These are phyloP conservation scores for Leptinotarsa undecemlineata DNA, from an alignment of 1,140 invertebrate genomes.

Conservation along the genomic window DNA sequence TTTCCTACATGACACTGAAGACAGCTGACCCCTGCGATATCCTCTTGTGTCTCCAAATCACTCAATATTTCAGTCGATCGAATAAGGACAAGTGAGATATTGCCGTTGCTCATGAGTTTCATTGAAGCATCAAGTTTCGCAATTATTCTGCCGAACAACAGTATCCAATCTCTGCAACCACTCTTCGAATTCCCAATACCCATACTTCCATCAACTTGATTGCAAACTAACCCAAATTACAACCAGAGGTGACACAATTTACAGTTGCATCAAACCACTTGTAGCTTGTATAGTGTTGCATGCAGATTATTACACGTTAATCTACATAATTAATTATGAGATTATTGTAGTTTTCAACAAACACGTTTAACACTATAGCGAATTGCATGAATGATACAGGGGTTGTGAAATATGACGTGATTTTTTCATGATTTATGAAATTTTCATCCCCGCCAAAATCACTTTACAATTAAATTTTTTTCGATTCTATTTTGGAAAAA, in stretches of 20 bases:
- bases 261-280: neutral
- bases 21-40: no score
- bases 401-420: no score
- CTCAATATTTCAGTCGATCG: no score
- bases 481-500: no score
- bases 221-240: neutral
- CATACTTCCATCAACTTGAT: neutral
- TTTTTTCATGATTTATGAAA: no score
- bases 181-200: slow-evolving; percentile 4
- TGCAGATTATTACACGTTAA: neutral
- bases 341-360: neutral
- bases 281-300: slow-evolving; percentile 5
- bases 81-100: no score
- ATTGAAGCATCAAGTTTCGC: neutral
- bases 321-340: neutral
- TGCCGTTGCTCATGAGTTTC: no score
- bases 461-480: no score
- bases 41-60: no score
- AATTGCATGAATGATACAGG: no score
- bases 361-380: neutral
- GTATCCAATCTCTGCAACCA: neutral
- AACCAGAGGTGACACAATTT: neutral
- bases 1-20: no score
- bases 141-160: neutral
- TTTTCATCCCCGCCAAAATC: no score